Base-by-base conservation (phyloP, 1,140 invertebrate genomes). In the Venustaconcha ellipsiformis region DNA sequence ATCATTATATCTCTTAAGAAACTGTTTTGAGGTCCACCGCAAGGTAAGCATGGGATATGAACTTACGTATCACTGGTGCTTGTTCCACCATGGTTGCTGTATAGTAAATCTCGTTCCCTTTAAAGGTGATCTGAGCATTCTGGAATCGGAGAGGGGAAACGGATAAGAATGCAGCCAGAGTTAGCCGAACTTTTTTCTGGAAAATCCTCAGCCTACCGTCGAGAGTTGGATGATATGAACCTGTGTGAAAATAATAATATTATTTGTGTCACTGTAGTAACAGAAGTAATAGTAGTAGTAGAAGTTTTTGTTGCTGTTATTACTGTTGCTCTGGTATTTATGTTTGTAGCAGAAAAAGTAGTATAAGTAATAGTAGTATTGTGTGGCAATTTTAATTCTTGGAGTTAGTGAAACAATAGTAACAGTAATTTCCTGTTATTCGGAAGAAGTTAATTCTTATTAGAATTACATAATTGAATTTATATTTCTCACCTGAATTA, bases 51-150 rank as follows among this genome's bases (percentile, higher is more conserved):
- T 37, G 6, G 37, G 37, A 48, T 48, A 2, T 48, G 4, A 48
- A 67, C 67, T 56, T 64, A 76, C 74, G 69, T 18, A 76, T 48
- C 30, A 70, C 70, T 57, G 74, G 74, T 15, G 74, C 74, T 48
- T 76, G 74, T 30, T 76, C 74, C 17, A 76, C 74, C 74, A 76
- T 76, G 13, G 69, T 76, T 26, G 74, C 74, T n/a, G 71, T 56
- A 37, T 76, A 76, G 59, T 76, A 76, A 6, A 76, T 69, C 17
- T 70, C 60, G 57, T 75, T 67, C 23, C 71, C 74, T 11, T 68
- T 58, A 37, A 70, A 76, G 8, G 69, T 76, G 23, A 76, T 76
- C 56, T 69, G 60, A 14, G 74, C 68, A 26, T 76, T 69, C 56
- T 76, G 74, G 56, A 76, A 76, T 14, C 74, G 30, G 11, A 76